These are phyloP conservation scores for Drosophila meridionalis DNA, from an alignment of 2,888 invertebrate genomes.

Conservation along the genomic window DNA sequence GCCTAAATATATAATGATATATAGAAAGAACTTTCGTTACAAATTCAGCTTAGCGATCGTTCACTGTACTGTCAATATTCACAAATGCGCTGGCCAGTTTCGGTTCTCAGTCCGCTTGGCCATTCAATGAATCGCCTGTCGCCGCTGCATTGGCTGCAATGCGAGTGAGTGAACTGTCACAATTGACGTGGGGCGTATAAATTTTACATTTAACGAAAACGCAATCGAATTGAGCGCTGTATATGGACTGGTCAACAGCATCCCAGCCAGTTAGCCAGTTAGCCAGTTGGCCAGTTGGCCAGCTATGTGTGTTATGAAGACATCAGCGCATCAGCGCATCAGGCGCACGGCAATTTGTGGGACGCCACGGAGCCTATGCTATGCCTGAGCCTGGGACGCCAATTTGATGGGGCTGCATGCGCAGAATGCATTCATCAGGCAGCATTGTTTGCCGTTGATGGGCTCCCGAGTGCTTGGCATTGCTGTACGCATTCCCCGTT, in stretches of 20 bases:
- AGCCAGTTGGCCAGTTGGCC: constrained; percentile 35
- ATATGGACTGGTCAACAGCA: constrained; percentile 70
- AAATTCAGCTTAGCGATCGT: constrained; percentile 3
- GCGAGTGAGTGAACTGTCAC: constrained; percentile 81
- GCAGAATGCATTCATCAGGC: constrained; percentile 74
- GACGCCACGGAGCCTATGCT: constrained; percentile 63
- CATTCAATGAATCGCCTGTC: constrained; percentile 58
- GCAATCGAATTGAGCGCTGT: constrained; percentile 82
- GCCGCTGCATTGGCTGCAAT: constrained; percentile 46
- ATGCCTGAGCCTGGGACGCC: constrained; percentile 40
- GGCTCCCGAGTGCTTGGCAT: constrained; percentile 39
- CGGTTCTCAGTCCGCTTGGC: constrained; percentile 47
- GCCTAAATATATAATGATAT: no score
- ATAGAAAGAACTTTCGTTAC: no score
- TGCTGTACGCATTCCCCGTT: constrained; percentile 65
- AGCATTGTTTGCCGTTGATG: constrained; percentile 74
- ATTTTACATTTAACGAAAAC: constrained; percentile 81
- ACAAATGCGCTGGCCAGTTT: constrained; percentile 57
- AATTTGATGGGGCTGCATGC: constrained; percentile 66
- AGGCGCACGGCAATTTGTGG: constrained; percentile 78
- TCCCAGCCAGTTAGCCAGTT: constrained; percentile 29
- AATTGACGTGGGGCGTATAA: constrained; percentile 82
- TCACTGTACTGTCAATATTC: constrained; percentile 61
- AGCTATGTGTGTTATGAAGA: constrained; percentile 69
- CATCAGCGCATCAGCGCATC: constrained; percentile 73